phyloP scores from a whole-genome alignment of 2,797 vertebrate species.

The Perodicticus potto region DNA sequence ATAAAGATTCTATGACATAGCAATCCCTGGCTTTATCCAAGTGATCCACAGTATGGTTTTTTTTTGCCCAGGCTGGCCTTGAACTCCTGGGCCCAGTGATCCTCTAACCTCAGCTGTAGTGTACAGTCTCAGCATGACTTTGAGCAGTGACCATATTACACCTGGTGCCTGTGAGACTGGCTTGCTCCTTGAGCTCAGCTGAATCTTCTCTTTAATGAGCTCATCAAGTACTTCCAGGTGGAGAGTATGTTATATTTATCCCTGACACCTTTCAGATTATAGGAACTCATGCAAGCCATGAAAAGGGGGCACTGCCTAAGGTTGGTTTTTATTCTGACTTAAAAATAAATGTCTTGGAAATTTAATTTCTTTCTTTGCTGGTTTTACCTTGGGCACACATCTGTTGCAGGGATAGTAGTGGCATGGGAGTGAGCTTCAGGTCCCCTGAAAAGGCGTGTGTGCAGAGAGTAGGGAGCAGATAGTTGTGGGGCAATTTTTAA shows the following conservation, averaged over 20 bases:
- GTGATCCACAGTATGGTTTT: background rate
- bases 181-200: background rate
- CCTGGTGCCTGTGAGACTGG: background rate
- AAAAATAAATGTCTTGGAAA: conserved; percentile 37
- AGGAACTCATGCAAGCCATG: background rate
- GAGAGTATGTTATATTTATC: conserved; percentile 21
- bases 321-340: conserved; percentile 51
- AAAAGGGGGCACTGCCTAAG: background rate
- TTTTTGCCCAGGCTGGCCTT: background rate
- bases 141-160: background rate
- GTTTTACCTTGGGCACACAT: background rate
- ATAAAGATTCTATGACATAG: background rate
- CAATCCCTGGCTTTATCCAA: background rate
- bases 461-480: background rate
- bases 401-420: background rate
- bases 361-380: conserved; percentile 25
- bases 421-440: background rate
- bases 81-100: background rate
- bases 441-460: background rate
- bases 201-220: background rate
- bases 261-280: conserved; percentile 22
- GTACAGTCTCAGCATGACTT: conserved; percentile 8
- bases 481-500: background rate
- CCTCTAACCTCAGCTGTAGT: no score
- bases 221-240: background rate